These are phyloP conservation scores for Meloidogyne floridensis DNA, from an alignment of 1,140 invertebrate species.

Conservation along the genomic window DNA sequence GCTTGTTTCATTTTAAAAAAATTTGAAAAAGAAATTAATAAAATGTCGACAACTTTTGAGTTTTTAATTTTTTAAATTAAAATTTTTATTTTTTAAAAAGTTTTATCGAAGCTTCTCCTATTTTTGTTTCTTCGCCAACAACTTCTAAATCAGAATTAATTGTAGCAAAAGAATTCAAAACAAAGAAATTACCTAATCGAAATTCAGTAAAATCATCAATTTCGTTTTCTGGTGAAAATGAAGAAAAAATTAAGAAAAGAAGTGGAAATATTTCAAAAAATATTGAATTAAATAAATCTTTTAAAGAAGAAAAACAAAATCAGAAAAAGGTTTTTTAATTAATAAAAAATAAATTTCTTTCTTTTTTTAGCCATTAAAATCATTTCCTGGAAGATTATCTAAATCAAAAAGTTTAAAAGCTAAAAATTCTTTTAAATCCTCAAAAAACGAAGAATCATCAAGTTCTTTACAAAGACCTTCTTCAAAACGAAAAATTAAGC, in stretches of 20 bases:
- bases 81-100: constrained; percentile 20
- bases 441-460: not conserved
- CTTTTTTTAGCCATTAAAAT: not conserved
- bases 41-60: constrained; percentile 17
- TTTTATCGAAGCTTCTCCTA: constrained; percentile 8
- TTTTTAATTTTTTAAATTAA: constrained; percentile 30
- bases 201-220: constrained; percentile 9
- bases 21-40: constrained; percentile 27
- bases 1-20: constrained; percentile 34
- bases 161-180: not conserved
- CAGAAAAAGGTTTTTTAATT: not conserved
- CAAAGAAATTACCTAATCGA: constrained; percentile 2
- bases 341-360: not conserved
- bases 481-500: not conserved
- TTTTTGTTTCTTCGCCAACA: not conserved
- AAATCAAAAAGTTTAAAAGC: not conserved
- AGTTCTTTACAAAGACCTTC: not conserved
- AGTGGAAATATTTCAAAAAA: not conserved
- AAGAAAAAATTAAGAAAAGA: constrained; percentile 11
- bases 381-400: not conserved
- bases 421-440: not conserved
- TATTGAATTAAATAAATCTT: not conserved
- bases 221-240: not conserved
- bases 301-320: not conserved
- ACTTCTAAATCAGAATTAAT: not conserved